These are phyloP conservation scores for Drosophila nigromelanica DNA, from an alignment of 1,140 invertebrate genomes.

Conservation along the genomic window DNA sequence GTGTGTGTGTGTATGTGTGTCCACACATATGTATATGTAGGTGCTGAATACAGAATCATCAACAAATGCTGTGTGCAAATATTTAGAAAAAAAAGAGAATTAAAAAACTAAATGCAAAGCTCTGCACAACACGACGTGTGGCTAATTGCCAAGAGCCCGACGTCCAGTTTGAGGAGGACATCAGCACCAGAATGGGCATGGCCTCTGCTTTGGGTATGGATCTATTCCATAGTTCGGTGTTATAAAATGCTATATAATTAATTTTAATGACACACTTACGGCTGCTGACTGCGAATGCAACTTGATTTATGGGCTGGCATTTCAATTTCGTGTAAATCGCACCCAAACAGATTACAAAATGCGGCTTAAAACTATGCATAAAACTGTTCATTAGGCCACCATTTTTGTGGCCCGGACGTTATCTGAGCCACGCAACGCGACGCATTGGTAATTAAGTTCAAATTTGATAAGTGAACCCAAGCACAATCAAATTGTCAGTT, in stretches of 20 bases:
- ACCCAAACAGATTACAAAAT: constrained; percentile 62
- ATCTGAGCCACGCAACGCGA: constrained; percentile 58
- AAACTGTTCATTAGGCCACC: constrained; percentile 69
- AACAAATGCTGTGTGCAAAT: constrained; percentile 70
- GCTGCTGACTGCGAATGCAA: constrained; percentile 62
- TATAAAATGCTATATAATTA: constrained; percentile 77
- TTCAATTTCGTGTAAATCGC: constrained; percentile 48
- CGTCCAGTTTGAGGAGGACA: constrained; percentile 12
- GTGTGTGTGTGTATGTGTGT: neutral
- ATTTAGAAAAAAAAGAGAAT: constrained; percentile 50
- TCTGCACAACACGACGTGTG: constrained; percentile 53
- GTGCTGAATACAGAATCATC: constrained; percentile 41
- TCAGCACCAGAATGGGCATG: neutral
- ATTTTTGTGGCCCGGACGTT: constrained; percentile 23
- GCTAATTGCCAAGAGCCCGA: constrained; percentile 59
- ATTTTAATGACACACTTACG: constrained; percentile 76
- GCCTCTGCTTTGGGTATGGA: neutral
- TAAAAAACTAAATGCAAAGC: constrained; percentile 21
- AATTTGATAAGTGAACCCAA: constrained; percentile 70
- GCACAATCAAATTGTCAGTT: constrained; percentile 59
- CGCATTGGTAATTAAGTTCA: constrained; percentile 68
- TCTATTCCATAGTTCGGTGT: constrained; percentile 42
- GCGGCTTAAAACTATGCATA: constrained; percentile 68
- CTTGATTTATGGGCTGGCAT: constrained; percentile 64
- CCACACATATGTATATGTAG: neutral